Conservation (phyloP, 2,113 vertebrate species). For the Albula goreensis region DNA sequence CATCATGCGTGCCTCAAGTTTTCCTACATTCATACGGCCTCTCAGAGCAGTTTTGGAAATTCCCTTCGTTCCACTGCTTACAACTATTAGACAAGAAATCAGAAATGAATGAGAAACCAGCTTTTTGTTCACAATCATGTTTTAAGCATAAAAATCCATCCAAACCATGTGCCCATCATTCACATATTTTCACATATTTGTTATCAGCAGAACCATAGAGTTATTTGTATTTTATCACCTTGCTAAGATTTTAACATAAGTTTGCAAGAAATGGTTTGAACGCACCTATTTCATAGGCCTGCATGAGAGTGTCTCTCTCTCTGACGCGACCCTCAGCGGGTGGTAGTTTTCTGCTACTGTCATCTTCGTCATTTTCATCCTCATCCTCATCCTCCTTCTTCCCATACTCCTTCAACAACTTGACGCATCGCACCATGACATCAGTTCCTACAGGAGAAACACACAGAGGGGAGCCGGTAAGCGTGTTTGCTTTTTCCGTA, state of each 20-base stretch:
- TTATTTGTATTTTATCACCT: not conserved
- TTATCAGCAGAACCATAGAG: not conserved
- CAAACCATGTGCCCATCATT: not conserved
- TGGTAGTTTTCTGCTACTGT: conserved; percentile 68
- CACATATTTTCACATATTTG: not conserved
- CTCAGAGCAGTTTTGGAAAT: conserved; percentile 82
- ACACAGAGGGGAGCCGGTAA: not conserved
- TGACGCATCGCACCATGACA: conserved; percentile 82
- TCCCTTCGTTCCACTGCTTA: conserved; percentile 83
- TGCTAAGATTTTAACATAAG: not conserved
- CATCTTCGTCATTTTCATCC: conserved; percentile 80
- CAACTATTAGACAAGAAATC: conserved; percentile 69
- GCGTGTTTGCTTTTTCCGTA: not conserved
- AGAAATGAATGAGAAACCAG: not conserved
- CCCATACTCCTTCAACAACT: conserved; percentile 79
- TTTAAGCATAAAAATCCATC: not conserved
- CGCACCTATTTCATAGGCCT: conserved; percentile 90
- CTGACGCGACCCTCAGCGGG: conserved; percentile 75
- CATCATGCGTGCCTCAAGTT: conserved; percentile 89
- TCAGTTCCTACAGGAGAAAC: conserved; percentile 72
- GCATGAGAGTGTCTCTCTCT: conserved; percentile 84
- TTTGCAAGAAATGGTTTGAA: conserved; percentile 26
- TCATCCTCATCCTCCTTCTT: conserved; percentile 76
- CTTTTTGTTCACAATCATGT: not conserved
- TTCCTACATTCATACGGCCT: conserved; percentile 83